Conservation (phyloP, 2,113 vertebrate genomes). For the Sylvilagus bachmani region DNA sequence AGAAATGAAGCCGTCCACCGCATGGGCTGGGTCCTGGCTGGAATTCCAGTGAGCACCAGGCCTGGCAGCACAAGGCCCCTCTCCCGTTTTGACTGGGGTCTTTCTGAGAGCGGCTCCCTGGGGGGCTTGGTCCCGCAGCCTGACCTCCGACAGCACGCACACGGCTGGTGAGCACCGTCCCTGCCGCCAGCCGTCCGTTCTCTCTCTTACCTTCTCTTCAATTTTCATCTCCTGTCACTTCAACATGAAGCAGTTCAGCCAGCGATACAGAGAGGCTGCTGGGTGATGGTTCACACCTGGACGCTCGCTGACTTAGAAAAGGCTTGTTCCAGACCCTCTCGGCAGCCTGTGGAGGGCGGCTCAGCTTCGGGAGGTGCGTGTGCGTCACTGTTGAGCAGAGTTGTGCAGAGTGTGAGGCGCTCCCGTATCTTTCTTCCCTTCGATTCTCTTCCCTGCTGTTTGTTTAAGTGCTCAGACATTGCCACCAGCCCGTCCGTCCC, state of each 20-base stretch:
- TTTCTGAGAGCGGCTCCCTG: neutral
- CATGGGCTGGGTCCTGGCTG: neutral
- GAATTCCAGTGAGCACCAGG: neutral
- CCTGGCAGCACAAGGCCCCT: no score
- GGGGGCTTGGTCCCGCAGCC: neutral
- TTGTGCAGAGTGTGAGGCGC: neutral
- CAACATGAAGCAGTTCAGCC: neutral
- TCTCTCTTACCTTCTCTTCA: neutral
- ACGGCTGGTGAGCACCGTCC: no score
- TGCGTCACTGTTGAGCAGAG: neutral
- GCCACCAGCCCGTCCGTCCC: neutral
- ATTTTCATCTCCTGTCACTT: neutral
- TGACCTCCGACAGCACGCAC: no score
- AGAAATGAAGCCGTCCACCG: neutral
- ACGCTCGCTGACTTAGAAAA: conserved; percentile 9
- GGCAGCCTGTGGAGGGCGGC: neutral
- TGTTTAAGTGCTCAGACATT: conserved; percentile 51
- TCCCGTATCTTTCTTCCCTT: neutral
- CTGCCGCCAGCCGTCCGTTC: neutral
- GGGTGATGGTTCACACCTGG: neutral
- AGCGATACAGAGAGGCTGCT: neutral
- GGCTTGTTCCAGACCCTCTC: neutral
- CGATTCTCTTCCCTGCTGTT: conserved; percentile 6
- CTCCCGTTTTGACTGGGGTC: neutral
- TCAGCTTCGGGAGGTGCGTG: conserved; percentile 21